Evolutionary conservation across 2,797 vertebrate genomes (phyloP).

Genomic region (Cichlasoma orientale): DNA sequence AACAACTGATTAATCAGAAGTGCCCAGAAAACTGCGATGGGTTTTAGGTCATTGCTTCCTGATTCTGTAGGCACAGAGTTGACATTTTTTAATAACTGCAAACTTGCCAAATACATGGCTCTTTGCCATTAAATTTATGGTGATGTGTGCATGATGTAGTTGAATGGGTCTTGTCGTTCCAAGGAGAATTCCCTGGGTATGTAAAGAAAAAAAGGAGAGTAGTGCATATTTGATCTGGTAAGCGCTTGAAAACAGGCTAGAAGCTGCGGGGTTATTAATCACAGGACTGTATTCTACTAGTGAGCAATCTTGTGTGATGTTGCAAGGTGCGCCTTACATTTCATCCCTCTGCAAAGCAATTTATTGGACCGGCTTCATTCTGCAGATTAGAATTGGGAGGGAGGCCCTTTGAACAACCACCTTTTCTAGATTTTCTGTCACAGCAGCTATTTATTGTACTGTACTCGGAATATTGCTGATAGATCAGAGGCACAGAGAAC

Average conservation of each 20-base stretch:
- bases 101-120: constrained; percentile 34
- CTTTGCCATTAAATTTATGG: constrained; percentile 63
- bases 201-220: background rate
- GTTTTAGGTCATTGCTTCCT: constrained; percentile 37
- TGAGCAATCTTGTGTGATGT: constrained; percentile 55
- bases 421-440: constrained; percentile 35
- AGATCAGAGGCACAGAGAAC: background rate
- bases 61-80: constrained; percentile 38
- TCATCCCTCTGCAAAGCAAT: constrained; percentile 57
- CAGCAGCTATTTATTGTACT: constrained; percentile 33
- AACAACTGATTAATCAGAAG: constrained; percentile 16
- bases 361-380: constrained; percentile 53
- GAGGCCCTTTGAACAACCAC: constrained; percentile 4
- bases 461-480: constrained; percentile 19
- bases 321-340: constrained; percentile 42
- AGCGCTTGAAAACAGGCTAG: constrained; percentile 46
- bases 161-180: constrained; percentile 39
- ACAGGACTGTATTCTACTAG: constrained; percentile 42
- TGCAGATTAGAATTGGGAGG: constrained; percentile 5
- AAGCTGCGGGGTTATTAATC: constrained; percentile 70
- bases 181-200: constrained; percentile 52
- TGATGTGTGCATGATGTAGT: constrained; percentile 55
- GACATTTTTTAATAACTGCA: constrained; percentile 14
- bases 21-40: constrained; percentile 25
- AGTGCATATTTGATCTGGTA: constrained; percentile 58